These are phyloP conservation scores for Periophthalmodon schlosseri DNA, from an alignment of 2,113 vertebrate genomes.

Conservation along the genomic window DNA sequence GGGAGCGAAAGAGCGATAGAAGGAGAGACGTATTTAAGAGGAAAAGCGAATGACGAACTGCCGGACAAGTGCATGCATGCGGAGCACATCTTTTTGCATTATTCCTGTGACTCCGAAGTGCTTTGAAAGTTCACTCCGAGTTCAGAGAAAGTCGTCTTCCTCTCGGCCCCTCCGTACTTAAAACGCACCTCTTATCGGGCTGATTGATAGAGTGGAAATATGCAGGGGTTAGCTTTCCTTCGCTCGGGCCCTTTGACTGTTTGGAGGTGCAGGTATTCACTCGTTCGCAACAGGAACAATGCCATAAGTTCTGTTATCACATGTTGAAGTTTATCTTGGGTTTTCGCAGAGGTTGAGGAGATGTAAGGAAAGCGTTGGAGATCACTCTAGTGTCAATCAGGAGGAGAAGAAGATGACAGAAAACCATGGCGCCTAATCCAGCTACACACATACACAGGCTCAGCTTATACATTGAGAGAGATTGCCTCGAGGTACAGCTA, in stretches of 20 bases:
- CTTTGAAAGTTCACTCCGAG: slow-evolving; percentile 48
- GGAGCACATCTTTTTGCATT: slow-evolving; percentile 33
- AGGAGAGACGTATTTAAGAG: neutral
- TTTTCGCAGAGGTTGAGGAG: slow-evolving; percentile 23
- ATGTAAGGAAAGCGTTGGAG: slow-evolving; percentile 30
- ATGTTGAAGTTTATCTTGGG: slow-evolving; percentile 43
- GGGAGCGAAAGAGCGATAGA: slow-evolving; percentile 3
- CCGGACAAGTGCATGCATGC: slow-evolving; percentile 66
- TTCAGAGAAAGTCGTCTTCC: slow-evolving; percentile 49
- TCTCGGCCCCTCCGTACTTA: neutral
- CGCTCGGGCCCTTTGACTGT: slow-evolving; percentile 29
- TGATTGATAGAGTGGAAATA: slow-evolving; percentile 38
- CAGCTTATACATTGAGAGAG: too few relatives aligned
- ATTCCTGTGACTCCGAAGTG: slow-evolving; percentile 9
- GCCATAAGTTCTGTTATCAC: slow-evolving; percentile 52
- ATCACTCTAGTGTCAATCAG: slow-evolving; percentile 43
- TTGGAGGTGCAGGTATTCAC: slow-evolving; percentile 6
- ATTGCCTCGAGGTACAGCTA: neutral
- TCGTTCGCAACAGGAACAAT: slow-evolving; percentile 17
- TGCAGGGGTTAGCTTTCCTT: slow-evolving; percentile 33
- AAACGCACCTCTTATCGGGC: neutral
- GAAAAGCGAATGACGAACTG: slow-evolving; percentile 40
- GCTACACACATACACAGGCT: slow-evolving; percentile 15
- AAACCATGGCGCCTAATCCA: slow-evolving; percentile 7
- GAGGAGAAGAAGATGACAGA: slow-evolving; percentile 29